Percentiles rank a stretch among this genome's conserved stretches.
Evolutionary conservation across 2,888 invertebrate species (phyloP).

Genomic region (Drosophila testacea): DNA sequence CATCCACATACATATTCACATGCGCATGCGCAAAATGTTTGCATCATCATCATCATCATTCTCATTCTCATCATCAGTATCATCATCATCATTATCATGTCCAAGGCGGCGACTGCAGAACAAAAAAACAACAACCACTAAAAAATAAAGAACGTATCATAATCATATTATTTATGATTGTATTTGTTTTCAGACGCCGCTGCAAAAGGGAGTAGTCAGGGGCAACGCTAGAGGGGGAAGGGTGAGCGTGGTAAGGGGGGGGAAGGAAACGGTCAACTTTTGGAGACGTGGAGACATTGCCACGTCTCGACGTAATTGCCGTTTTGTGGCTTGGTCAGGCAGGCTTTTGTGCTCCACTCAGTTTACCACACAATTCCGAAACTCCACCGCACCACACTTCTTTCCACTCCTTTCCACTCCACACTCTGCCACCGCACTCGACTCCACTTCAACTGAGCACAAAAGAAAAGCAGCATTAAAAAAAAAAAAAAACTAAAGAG

Average conservation of each 20-base stretch:
- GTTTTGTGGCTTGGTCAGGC: conserved; percentile 51
- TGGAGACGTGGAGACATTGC: conserved; percentile 58
- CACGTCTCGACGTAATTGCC: conserved; percentile 71
- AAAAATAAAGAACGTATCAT: conserved; percentile 63
- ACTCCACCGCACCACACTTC: conserved; percentile 12
- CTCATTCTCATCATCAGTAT: conserved; percentile 13
- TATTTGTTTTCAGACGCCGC: conserved; percentile 66
- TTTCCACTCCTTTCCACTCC: conserved; percentile 3
- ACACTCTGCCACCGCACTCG: neutral
- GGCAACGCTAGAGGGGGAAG: neutral
- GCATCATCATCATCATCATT: conserved; percentile 11
- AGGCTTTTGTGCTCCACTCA: conserved; percentile 31
- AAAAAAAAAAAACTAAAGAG: conserved; percentile 28
- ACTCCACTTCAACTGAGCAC: conserved; percentile 31
- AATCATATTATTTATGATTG: conserved; percentile 80
- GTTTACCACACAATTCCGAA: conserved; percentile 2
- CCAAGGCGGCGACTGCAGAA: conserved; percentile 11
- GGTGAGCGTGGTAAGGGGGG: neutral
- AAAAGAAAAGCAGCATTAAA: conserved; percentile 27
- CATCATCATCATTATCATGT: conserved; percentile 10
- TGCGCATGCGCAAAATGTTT: conserved; percentile 53
- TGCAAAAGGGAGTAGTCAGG: neutral
- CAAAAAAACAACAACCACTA: neutral
- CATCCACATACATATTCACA: conserved; percentile 7
- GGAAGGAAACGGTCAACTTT: conserved; percentile 19